A percentile compares a stretch with the other conserved stretches of the same genome.
Evolutionary conservation across 2,113 vertebrate genomes (phyloP).

Genomic region (Nymphicus hollandicus): DNA sequence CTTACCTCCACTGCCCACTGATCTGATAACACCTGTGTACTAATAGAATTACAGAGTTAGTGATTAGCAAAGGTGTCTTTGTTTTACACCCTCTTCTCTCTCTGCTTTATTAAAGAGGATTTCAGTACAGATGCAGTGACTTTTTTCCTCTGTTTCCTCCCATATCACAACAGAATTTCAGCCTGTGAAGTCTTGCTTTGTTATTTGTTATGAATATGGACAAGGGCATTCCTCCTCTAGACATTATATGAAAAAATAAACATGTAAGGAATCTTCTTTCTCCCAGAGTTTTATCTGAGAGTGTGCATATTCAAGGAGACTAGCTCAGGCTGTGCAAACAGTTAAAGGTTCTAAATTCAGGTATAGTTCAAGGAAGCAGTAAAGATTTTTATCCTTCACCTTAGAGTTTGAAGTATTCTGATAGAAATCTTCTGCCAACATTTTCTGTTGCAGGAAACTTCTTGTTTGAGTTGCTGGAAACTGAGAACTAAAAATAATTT

Average conservation of each 20-base stretch:
- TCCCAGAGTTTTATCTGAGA: not conserved
- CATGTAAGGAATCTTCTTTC: not conserved
- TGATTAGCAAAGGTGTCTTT: not conserved
- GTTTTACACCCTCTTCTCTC: not conserved
- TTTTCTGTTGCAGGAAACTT: not conserved
- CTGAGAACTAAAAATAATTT: not conserved
- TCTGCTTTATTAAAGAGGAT: not conserved
- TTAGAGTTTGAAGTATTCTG: not conserved
- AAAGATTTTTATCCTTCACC: not conserved
- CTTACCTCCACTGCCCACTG: not conserved
- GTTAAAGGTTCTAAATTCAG: not conserved
- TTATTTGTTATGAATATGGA: not conserved
- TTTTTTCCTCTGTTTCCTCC: not conserved
- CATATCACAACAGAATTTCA: not conserved
- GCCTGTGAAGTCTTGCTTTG: constrained; percentile 1
- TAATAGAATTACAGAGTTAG: not conserved
- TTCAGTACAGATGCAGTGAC: not conserved
- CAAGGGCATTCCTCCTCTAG: not conserved
- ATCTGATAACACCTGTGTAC: constrained; percentile 17
- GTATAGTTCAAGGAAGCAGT: not conserved
- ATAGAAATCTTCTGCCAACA: not conserved
- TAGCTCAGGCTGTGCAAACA: not conserved
- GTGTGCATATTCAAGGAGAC: not conserved
- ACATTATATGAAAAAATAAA: not conserved
- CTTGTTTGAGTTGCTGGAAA: not conserved